Conservation (phyloP, 1,140 invertebrate species). For the Plectrocnemia conspersa region DNA sequence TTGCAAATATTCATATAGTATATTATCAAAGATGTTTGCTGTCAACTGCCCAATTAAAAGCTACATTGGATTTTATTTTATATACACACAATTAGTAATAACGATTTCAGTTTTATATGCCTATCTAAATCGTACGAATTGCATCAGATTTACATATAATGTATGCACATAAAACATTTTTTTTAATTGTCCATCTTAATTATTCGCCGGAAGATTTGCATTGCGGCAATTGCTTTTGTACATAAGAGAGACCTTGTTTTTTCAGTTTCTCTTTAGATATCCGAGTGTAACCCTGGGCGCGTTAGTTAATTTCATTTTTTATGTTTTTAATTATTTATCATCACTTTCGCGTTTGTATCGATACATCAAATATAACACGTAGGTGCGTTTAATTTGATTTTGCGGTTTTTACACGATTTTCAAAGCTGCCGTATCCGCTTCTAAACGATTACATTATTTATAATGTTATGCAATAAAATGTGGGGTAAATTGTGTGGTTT, state of each 20-base stretch:
- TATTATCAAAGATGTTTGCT: too few species aligned
- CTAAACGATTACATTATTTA: too few species aligned
- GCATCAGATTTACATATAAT: slow-evolving; percentile 10
- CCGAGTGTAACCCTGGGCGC: too few species aligned
- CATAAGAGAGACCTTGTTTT: slow-evolving; percentile 31
- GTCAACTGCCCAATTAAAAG: too few species aligned
- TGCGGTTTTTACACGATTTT: too few species aligned
- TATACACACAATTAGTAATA: not conserved
- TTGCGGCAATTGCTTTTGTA: slow-evolving; percentile 9
- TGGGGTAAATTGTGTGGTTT: too few species aligned
- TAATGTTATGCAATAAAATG: too few species aligned
- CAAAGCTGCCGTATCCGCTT: too few species aligned
- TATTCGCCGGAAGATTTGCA: slow-evolving; percentile 30
- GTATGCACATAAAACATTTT: slow-evolving; percentile 1
- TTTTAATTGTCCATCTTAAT: slow-evolving; percentile 30
- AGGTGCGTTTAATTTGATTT: too few species aligned
- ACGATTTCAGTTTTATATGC: slow-evolving; percentile 1
- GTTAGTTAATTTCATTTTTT: slow-evolving; percentile 8
- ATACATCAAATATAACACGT: too few species aligned
- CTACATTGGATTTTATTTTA: too few species aligned
- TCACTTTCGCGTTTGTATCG: not conserved
- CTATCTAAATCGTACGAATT: not conserved
- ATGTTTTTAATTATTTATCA: slow-evolving; percentile 4
- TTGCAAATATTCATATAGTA: not conserved
- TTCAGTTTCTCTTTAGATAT: too few species aligned